A percentile compares a stretch with the other conserved stretches of the same genome.
Evolutionary conservation across 1,140 invertebrate species (phyloP).

Genomic region (Zelostemma sp.): DNA sequence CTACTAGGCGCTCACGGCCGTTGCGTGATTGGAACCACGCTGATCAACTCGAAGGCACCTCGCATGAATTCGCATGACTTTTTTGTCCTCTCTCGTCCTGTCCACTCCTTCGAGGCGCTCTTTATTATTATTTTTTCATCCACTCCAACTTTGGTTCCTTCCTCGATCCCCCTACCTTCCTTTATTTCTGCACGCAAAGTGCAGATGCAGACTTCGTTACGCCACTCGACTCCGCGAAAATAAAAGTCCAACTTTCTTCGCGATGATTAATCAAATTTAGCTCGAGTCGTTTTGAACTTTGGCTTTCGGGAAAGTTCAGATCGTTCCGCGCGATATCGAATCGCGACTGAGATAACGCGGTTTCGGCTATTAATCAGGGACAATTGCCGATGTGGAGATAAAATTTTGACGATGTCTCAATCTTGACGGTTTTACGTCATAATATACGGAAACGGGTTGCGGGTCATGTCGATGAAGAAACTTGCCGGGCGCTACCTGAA

Average conservation of each 20-base stretch:
- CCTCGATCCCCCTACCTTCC: slow-evolving; percentile 5
- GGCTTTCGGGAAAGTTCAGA: slow-evolving; percentile 31
- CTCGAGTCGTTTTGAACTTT: slow-evolving; percentile 34
- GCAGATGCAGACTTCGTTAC: slow-evolving; percentile 18
- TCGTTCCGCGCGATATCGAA: slow-evolving; percentile 46
- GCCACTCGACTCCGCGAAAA: neutral
- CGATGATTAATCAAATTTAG: slow-evolving; percentile 4
- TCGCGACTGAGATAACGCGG: slow-evolving; percentile 48
- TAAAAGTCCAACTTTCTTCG: neutral
- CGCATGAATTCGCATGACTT: slow-evolving; percentile 41
- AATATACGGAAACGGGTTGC: neutral
- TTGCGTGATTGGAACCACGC: slow-evolving; percentile 38
- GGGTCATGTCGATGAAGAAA: neutral
- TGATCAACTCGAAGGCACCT: slow-evolving; percentile 40
- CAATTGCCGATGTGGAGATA: slow-evolving; percentile 60
- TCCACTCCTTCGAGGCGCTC: slow-evolving; percentile 30
- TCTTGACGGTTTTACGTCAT: slow-evolving; percentile 5
- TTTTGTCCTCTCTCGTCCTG: slow-evolving; percentile 34
- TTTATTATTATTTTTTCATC: slow-evolving; percentile 47
- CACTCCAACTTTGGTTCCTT: slow-evolving; percentile 17
- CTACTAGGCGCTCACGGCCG: slow-evolving; percentile 18
- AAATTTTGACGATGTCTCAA: slow-evolving; percentile 46
- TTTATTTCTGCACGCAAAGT: slow-evolving; percentile 17
- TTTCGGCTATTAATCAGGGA: slow-evolving; percentile 61
- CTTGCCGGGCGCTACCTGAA: slow-evolving; percentile 1